Conservation (phyloP, 2,113 vertebrate genomes). For the Syngnathus floridae region DNA sequence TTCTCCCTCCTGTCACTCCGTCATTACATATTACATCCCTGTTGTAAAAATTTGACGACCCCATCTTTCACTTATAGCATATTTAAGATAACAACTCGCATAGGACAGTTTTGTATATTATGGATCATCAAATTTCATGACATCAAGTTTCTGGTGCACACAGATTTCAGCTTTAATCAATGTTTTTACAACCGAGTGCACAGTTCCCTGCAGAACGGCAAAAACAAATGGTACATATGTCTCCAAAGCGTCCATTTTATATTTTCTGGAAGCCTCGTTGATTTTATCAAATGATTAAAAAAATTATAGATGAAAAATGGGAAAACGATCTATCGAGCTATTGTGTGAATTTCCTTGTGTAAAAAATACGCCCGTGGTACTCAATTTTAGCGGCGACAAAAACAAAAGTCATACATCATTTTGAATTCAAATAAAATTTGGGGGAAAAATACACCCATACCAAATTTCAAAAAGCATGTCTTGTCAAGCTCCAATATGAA, state of each 20-base stretch:
- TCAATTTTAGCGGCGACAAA: too few species aligned
- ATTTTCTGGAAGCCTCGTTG: background rate
- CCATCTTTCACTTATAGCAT: background rate
- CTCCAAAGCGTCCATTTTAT: background rate
- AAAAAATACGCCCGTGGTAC: too few species aligned
- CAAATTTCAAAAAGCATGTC: too few species aligned
- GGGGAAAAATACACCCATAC: too few species aligned
- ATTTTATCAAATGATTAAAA: background rate
- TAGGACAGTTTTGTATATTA: background rate
- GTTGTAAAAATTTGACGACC: background rate
- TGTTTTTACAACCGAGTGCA: background rate
- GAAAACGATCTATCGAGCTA: background rate
- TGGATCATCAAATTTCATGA: background rate
- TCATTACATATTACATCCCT: background rate
- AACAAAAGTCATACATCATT: too few species aligned
- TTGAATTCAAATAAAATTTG: too few species aligned
- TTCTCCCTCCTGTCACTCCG: slow-evolving; percentile 14
- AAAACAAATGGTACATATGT: background rate
- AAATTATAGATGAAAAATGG: background rate
- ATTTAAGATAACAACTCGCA: background rate
- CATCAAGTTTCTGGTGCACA: background rate
- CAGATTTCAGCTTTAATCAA: background rate
- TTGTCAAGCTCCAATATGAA: too few species aligned
- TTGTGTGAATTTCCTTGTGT: too few species aligned
- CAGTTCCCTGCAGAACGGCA: background rate